phyloP scores from a whole-genome alignment of 2,797 vertebrate genomes.

The Streptopelia turtur region DNA sequence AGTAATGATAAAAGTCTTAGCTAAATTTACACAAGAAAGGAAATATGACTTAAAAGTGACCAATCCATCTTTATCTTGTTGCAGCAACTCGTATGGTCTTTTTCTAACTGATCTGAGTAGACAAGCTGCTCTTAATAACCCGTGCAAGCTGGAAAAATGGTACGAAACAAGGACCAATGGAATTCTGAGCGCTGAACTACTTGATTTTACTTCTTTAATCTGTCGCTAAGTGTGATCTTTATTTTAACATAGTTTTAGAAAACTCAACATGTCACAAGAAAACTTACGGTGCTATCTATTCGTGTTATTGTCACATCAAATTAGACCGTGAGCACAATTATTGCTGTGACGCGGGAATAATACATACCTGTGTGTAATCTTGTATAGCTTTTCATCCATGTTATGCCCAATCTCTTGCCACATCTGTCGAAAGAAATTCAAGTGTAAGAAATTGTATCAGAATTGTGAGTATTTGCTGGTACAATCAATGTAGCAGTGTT shows the following conservation, averaged over 20 bases:
- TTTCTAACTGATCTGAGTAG: constrained; percentile 29
- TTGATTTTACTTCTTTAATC: constrained; percentile 21
- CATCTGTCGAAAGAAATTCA: background rate
- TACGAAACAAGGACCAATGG: constrained; percentile 5
- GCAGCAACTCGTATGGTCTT: constrained; percentile 14
- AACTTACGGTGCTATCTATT: background rate
- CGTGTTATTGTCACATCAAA: background rate
- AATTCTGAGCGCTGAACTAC: constrained; percentile 25
- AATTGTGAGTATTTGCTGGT: background rate
- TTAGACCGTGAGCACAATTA: background rate
- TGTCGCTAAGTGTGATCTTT: fast-evolving
- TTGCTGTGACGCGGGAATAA: background rate
- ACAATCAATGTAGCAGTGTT: background rate
- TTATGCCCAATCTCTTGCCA: background rate
- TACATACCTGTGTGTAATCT: background rate
- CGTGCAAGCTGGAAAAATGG: background rate
- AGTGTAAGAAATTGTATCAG: background rate
- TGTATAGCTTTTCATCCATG: background rate
- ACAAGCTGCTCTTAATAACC: constrained; percentile 2
- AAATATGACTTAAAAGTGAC: constrained; percentile 54
- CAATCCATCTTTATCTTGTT: constrained; percentile 41
- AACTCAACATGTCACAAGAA: background rate
- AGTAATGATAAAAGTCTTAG: constrained; percentile 44
- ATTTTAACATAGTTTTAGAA: background rate
- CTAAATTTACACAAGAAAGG: constrained; percentile 57